Conservation (phyloP, 2,113 vertebrate species). For the Geococcyx californianus region DNA sequence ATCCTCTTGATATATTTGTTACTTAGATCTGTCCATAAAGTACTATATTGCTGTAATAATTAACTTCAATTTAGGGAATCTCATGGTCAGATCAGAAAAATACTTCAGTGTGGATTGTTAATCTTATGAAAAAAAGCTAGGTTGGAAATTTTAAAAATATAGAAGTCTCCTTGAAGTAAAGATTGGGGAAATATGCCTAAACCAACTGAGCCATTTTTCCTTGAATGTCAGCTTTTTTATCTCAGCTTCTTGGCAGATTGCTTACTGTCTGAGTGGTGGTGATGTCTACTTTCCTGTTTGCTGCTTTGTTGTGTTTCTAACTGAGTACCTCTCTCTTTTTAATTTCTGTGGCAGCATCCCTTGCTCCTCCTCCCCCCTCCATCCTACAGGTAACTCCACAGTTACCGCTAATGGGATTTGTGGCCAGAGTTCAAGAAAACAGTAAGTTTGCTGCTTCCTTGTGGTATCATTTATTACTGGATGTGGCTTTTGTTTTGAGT, state of each 20-base stretch:
- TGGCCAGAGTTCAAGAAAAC: constrained; percentile 99
- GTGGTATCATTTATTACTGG: constrained; percentile 65
- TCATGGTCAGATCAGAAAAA: background rate
- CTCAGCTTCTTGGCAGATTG: background rate
- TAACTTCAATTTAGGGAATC: background rate
- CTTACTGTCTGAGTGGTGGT: background rate
- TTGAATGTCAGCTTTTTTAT: background rate
- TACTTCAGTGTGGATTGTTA: background rate
- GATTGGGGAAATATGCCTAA: background rate
- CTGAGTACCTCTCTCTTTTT: constrained; percentile 65
- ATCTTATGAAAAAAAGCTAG: background rate
- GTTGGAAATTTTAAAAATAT: background rate
- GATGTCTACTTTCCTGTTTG: constrained; percentile 37
- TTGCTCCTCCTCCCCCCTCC: constrained; percentile 96
- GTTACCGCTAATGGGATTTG: constrained; percentile 99
- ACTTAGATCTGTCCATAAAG: background rate
- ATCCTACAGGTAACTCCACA: constrained; percentile 99
- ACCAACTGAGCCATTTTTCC: background rate
- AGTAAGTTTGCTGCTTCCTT: constrained; percentile 90
- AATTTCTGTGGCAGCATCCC: constrained; percentile 83
- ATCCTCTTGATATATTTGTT: background rate
- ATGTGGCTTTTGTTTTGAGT: constrained; percentile 38
- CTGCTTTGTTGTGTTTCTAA: constrained; percentile 59
- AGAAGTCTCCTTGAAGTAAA: background rate
- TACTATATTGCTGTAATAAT: background rate